Base-by-base conservation (phyloP, 1,140 invertebrate genomes). In the Drosophila takahashii region DNA sequence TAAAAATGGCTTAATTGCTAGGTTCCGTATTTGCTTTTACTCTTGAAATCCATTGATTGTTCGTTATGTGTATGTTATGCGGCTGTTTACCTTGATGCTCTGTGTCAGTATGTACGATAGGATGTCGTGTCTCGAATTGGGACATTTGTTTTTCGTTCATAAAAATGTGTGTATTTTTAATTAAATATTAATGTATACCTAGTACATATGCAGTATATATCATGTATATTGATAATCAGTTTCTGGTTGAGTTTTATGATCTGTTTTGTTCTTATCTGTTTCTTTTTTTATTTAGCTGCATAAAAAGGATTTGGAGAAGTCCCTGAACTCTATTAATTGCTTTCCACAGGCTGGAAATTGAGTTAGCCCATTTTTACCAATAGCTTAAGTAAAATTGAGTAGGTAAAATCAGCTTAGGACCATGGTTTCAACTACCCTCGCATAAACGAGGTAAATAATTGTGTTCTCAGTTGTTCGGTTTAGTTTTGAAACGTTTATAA, bases 41-140 rank as follows among this genome's bases (percentile, higher is more conserved):
- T 66, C 53, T 77, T 86, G 75, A 87, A 87, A 87, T 87, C 79
- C 79, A 56, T 81, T 83, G 79, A 86, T 86, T 87, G 76, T 79
- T 72, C 47, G 45, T 42, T 59, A 45, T 60, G 56, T 36, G 58
- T 71, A 39, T 44, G 22, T 47, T 67, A 34, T 16, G 47, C 27
- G 67, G 59, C 47, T 29, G 53, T 81, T 39, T 26, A 58, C 77
- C 57, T 62, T 37, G 65, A 79, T 72, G 53, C 75, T 66, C 56
- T 67, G 7, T 36, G 45, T 26, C 36, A 13, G 37, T 59, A 36
- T 22, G 32, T 15, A 18, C 56, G 41, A 45, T 61, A 67, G 54
- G 59, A 60, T 42, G 41, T 59, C 36, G 32, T 26, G 16, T 69
- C 29, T 29, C 48, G 51, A 36, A 16, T 41, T 18, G 58, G 29